A percentile compares a stretch with the other conserved stretches of the same genome.
Conservation (phyloP, 2,113 vertebrate genomes). For the Gadus chalcogrammus region DNA sequence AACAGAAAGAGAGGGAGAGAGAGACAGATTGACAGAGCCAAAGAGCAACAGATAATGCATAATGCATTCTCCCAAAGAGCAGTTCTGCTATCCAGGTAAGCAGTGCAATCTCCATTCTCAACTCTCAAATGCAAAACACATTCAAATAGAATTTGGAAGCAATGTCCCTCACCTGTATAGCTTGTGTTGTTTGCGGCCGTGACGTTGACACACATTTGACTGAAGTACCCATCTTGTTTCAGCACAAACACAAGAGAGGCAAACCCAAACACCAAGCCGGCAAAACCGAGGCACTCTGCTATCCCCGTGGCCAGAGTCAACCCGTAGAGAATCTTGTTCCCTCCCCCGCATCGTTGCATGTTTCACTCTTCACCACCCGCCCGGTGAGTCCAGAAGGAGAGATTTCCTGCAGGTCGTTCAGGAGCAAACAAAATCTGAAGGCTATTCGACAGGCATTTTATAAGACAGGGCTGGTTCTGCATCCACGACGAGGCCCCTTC, state of each 20-base stretch:
- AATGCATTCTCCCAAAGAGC: too few species aligned
- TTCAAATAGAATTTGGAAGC: not conserved
- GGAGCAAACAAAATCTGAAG: too few species aligned
- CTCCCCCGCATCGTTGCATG: conserved; percentile 42
- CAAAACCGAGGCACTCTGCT: conserved; percentile 80
- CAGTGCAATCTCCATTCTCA: too few species aligned
- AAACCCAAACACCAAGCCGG: conserved; percentile 82
- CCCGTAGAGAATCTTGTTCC: conserved; percentile 52
- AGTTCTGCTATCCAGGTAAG: too few species aligned
- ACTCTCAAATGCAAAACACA: too few species aligned
- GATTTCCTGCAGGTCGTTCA: too few species aligned
- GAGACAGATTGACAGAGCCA: not conserved
- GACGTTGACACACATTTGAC: conserved; percentile 58
- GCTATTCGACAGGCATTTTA: too few species aligned
- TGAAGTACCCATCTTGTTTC: conserved; percentile 79
- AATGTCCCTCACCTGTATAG: conserved; percentile 43
- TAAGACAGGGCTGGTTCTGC: too few species aligned
- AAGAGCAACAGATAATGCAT: too few species aligned
- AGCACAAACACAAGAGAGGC: conserved; percentile 85
- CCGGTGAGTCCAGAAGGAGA: not conserved
- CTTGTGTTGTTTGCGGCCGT: conserved; percentile 36
- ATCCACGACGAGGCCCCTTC: too few species aligned
- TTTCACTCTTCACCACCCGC: not conserved
- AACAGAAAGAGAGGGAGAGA: too few species aligned
- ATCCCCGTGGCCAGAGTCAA: conserved; percentile 78